Conservation (phyloP, 2,113 vertebrate species). For the Heterotis niloticus region DNA sequence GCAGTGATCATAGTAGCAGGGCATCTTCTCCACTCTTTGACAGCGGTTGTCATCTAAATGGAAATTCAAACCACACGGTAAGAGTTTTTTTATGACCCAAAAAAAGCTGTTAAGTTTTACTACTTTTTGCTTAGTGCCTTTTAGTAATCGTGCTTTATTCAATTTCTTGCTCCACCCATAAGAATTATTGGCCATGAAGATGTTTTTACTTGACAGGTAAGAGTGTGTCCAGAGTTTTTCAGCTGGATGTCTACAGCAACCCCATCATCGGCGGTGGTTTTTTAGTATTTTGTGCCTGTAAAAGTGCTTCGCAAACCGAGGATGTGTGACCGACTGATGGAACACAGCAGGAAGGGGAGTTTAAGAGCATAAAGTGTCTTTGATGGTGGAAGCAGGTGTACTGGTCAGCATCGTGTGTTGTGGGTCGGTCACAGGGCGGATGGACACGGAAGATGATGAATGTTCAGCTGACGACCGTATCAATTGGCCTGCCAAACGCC, state of each 20-base stretch:
- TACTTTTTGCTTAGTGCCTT: background rate
- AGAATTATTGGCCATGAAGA: background rate
- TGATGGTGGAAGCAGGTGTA: background rate
- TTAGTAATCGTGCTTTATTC: background rate
- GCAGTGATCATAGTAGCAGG: constrained; percentile 77
- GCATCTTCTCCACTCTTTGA: constrained; percentile 85
- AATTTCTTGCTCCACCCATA: background rate
- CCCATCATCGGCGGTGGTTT: no score
- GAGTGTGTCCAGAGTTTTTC: background rate
- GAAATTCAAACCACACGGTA: constrained; percentile 78
- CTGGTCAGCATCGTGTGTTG: background rate
- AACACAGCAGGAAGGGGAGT: background rate
- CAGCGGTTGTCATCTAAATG: constrained; percentile 87
- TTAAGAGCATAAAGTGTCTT: background rate
- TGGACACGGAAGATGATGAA: background rate
- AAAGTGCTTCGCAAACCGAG: background rate
- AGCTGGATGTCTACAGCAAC: no score
- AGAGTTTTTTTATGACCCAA: constrained; percentile 36
- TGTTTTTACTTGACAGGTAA: no score
- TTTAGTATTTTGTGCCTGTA: no score
- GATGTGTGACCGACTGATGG: background rate
- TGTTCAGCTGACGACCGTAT: background rate
- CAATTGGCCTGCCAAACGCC: background rate
- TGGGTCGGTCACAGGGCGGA: background rate
- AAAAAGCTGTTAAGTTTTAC: background rate